These are phyloP conservation scores for Atta colombica DNA, from an alignment of 1,140 invertebrate genomes.

Conservation along the genomic window DNA sequence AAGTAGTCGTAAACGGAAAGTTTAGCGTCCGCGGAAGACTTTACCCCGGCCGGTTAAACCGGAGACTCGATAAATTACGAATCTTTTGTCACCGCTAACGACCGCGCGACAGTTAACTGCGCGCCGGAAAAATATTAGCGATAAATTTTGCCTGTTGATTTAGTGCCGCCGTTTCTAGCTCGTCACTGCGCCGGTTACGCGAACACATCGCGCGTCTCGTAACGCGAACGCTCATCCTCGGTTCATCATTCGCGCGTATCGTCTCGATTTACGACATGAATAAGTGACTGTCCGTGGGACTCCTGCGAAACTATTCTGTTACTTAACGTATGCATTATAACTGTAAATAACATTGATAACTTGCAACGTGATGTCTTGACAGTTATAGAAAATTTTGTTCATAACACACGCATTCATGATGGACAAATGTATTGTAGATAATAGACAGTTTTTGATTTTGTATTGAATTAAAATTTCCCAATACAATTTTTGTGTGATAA, in stretches of 20 bases:
- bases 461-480: neutral
- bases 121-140: constrained; percentile 74
- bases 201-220: constrained; percentile 48
- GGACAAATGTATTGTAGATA: neutral
- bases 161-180: constrained; percentile 65
- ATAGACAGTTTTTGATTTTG: constrained; percentile 1
- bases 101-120: constrained; percentile 76
- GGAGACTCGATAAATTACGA: constrained; percentile 73
- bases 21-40: constrained; percentile 68
- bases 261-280: constrained; percentile 42
- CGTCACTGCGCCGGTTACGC: constrained; percentile 52
- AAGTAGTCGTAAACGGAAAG: constrained; percentile 72
- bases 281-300: constrained; percentile 22
- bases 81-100: constrained; percentile 76
- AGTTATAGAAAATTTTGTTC: neutral
- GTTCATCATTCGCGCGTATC: constrained; percentile 61
- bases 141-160: constrained; percentile 75
- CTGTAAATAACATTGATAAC: constrained; percentile 24
- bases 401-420: too few species aligned
- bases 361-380: neutral
- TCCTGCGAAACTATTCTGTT: constrained; percentile 19
- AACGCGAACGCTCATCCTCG: constrained; percentile 18
- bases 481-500: neutral
- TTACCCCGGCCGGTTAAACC: constrained; percentile 54
- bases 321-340: constrained; percentile 4